Percentiles rank a stretch among this genome's conserved stretches.
phyloP scores from a whole-genome alignment of 2,113 vertebrate genomes.

The Diphyllodes magnificus region DNA sequence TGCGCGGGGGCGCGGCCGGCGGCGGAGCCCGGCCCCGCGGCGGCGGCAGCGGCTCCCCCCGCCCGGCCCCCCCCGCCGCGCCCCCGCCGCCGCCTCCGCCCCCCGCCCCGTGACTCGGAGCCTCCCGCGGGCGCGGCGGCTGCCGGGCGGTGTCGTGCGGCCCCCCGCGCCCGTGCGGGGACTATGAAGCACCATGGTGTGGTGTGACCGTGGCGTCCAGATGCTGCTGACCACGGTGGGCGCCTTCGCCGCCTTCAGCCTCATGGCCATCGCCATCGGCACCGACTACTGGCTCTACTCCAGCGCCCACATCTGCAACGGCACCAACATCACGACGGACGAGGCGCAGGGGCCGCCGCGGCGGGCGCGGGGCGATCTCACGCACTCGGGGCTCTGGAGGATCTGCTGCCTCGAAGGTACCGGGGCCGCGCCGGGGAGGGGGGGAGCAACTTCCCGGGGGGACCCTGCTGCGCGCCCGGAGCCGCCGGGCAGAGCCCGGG shows the following conservation, averaged over 20 bases:
- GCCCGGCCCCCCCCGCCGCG: too few relatives aligned
- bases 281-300: conserved; percentile 97
- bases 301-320: conserved; percentile 89
- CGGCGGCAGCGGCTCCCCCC: too few relatives aligned
- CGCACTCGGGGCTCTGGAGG: conserved; percentile 94
- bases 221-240: conserved; percentile 87
- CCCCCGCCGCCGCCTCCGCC: too few relatives aligned
- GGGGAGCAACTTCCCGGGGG: background rate
- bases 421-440: background rate
- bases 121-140: conserved; percentile 6
- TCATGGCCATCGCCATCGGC: conserved; percentile 95
- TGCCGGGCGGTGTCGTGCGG: conserved; percentile 24
- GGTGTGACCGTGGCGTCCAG: conserved; percentile 93
- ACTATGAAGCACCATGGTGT: conserved; percentile 93
- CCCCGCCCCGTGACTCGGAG: background rate
- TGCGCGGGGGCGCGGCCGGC: too few relatives aligned
- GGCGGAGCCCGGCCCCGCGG: too few relatives aligned
- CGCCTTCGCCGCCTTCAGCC: conserved; percentile 91
- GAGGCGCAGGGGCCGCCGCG: conserved; percentile 74
- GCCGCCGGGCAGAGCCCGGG: background rate
- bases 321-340: conserved; percentile 84
- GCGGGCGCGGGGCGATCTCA: conserved; percentile 81
- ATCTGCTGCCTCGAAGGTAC: conserved; percentile 95
- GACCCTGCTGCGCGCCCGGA: background rate
- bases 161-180: conserved; percentile 62